A percentile compares a stretch with the other conserved stretches of the same genome.
These are phyloP conservation scores for Scaptomyza hsui DNA, from an alignment of 1,140 invertebrate species.

Conservation along the genomic window DNA sequence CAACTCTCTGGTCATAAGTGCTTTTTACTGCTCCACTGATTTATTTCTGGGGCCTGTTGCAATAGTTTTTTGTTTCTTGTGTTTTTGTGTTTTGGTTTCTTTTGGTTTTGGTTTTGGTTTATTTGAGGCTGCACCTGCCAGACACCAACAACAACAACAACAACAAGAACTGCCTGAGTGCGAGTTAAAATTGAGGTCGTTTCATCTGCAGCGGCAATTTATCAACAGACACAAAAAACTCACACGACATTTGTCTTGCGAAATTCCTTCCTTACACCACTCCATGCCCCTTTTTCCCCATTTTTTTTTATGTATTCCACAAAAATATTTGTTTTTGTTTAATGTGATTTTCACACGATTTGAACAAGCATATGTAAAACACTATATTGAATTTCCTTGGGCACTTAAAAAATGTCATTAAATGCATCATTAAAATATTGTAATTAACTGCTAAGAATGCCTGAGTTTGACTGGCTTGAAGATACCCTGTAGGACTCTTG, in stretches of 20 bases:
- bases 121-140: slow-evolving; percentile 58
- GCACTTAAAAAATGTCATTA: slow-evolving; percentile 44
- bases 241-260: slow-evolving; percentile 59
- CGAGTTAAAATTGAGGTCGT: slow-evolving; percentile 56
- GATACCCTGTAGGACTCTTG: slow-evolving; percentile 5
- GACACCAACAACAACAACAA: slow-evolving; percentile 8
- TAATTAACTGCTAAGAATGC: background rate
- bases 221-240: slow-evolving; percentile 39
- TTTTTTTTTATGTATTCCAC: slow-evolving; percentile 38
- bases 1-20: background rate
- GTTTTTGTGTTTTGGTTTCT: slow-evolving; percentile 18
- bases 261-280: slow-evolving; percentile 45
- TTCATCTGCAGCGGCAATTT: slow-evolving; percentile 52
- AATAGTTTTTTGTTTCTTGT: slow-evolving; percentile 59
- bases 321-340: slow-evolving; percentile 22
- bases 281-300: background rate
- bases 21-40: slow-evolving; percentile 37
- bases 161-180: background rate
- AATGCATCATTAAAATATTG: slow-evolving; percentile 49
- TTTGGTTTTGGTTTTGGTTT: slow-evolving; percentile 16
- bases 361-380: background rate
- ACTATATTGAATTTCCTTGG: slow-evolving; percentile 2
- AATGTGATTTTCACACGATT: slow-evolving; percentile 12
- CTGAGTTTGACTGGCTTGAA: background rate
- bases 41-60: slow-evolving; percentile 67